Percentiles rank a stretch among this genome's conserved stretches.
Evolutionary conservation across 2,797 vertebrate genomes (phyloP).

Genomic region (Thamnophis elegans): DNA sequence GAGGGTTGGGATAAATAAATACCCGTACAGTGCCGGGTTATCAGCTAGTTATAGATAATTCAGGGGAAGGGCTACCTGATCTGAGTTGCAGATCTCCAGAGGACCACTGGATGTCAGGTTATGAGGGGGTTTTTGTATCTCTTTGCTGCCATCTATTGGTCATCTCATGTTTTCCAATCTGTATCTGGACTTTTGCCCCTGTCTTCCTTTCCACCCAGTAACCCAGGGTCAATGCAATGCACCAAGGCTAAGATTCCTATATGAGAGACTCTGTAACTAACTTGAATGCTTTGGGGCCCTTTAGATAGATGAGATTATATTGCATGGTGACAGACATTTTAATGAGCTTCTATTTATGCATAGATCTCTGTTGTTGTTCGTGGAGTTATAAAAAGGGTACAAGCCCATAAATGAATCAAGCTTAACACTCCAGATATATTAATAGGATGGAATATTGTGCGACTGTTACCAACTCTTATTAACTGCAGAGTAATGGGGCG

Average conservation of each 20-base stretch:
- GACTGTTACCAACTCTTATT: neutral
- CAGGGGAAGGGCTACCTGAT: neutral
- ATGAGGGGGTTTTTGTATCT: neutral
- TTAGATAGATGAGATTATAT: conserved; percentile 7
- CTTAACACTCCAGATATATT: conserved; percentile 3
- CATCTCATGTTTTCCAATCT: neutral
- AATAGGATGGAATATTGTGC: neutral
- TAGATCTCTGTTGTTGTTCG: neutral
- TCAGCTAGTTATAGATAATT: neutral
- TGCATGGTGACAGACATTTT: conserved; percentile 3
- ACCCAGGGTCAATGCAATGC: neutral
- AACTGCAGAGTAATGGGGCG: neutral
- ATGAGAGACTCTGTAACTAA: neutral
- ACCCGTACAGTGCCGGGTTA: too few relatives aligned
- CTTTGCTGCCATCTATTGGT: neutral
- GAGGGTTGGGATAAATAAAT: too few relatives aligned
- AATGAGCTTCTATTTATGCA: conserved; percentile 23
- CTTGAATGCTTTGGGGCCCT: neutral
- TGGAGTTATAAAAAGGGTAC: neutral
- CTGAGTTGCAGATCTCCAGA: neutral
- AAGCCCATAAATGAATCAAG: conserved; percentile 7
- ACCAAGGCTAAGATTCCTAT: neutral
- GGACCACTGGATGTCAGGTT: neutral
- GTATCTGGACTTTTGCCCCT: neutral
- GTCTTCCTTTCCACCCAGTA: neutral